Base-by-base conservation (phyloP, 1,140 invertebrate genomes). In the Myzus persicae region DNA sequence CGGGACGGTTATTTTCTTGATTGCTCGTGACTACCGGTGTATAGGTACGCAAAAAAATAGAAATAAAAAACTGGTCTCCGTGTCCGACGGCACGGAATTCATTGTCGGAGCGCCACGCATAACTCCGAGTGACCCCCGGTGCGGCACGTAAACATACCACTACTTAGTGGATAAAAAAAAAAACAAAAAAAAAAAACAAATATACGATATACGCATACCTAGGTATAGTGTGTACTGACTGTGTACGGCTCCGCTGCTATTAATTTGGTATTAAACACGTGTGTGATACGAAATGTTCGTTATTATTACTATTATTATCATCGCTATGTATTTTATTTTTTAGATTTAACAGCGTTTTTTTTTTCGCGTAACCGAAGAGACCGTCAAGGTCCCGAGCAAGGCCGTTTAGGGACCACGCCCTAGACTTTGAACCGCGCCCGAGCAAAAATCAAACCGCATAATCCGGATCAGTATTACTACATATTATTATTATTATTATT, bases 391-490 rank as follows among this genome's bases (percentile, higher is more conserved):
- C 89, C 40, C 89, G 89, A 67, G 38, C 89, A 90, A 90, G 89
- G 89, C 14, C 89, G 51, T 90, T 59, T 90, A 90, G 89, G 89
- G 51, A 90, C 89, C 89, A 90, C 89, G 89, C 89, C 89, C 89
- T 90, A 90, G 89, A 90, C 89, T 42, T 42, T 59, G 89, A 67
- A 90, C 89, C 89, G 89, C 89, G 54, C 89, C 89, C 89, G 51
- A 90, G 89, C n/a, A 90, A 90, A 89, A 90, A 67, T 90, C 51
- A 90, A 67, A 90, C 89, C 38, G 14, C 89, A 67, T 59, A 67
- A 90, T 90, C 89, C 89, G 54, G 89, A 90, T 90, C 89, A 42
- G 51, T 90, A 67, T 90, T 90, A 90, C 48, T 89, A 51, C 46
- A 46, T 51, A 51, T 20, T 3, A 2, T 20, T n/a, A 85, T 2